Evolutionary conservation across 2,113 vertebrate species (phyloP).

Genomic region (Seriola rivoliana): DNA sequence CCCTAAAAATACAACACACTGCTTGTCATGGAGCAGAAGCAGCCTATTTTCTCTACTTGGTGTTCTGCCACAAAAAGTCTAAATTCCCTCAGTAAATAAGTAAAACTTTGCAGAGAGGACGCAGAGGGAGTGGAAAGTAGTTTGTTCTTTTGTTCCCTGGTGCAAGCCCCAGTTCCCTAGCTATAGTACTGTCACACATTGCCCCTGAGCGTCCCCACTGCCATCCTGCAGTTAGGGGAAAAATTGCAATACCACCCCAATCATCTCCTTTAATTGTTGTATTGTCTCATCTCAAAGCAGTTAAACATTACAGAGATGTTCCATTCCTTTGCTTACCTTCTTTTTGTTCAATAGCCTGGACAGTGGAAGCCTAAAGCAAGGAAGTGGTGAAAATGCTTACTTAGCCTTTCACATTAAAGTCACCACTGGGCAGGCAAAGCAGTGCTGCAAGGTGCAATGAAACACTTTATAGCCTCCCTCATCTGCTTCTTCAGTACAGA

Average conservation of each 20-base stretch:
- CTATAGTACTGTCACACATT: conserved; percentile 35
- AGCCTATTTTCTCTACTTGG: conserved; percentile 36
- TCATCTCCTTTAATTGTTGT: conserved; percentile 5
- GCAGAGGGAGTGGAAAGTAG: conserved; percentile 24
- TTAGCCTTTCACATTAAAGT: conserved; percentile 69
- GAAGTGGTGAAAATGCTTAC: conserved; percentile 63
- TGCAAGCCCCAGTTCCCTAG: conserved; percentile 20
- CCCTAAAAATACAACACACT: conserved; percentile 53
- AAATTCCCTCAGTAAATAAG: conserved; percentile 30
- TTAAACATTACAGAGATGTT: conserved; percentile 24
- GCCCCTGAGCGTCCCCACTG: conserved; percentile 17
- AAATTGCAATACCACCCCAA: conserved; percentile 17
- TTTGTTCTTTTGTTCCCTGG: conserved; percentile 45
- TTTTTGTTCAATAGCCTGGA: background rate
- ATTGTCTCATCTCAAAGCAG: conserved; percentile 27
- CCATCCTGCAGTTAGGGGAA: conserved; percentile 15
- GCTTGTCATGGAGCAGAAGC: conserved; percentile 47
- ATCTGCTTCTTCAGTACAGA: conserved; percentile 33
- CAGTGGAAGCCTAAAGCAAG: conserved; percentile 40
- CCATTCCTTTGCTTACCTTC: conserved; percentile 1
- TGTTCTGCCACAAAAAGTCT: conserved; percentile 48
- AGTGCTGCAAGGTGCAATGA: conserved; percentile 57
- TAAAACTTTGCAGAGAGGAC: conserved; percentile 21
- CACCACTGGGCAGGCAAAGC: conserved; percentile 42
- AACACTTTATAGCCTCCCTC: conserved; percentile 49